Base-by-base conservation (phyloP, 2,797 vertebrate species). In the Gallinago stenura region DNA sequence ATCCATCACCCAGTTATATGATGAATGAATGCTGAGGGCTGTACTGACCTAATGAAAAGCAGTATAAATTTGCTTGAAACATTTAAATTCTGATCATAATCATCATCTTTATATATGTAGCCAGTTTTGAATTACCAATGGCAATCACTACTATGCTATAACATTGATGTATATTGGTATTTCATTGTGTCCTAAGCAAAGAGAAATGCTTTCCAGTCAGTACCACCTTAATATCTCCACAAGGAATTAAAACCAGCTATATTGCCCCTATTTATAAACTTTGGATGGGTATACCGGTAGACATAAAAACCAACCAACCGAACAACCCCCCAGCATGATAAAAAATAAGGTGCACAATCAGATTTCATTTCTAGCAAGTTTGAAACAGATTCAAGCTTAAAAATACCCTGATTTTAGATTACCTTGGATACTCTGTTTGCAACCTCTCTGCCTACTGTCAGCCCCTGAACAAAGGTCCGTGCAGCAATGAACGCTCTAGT, bases 351-450 rank as follows among this genome's bases (percentile, higher is more conserved):
- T 2, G 7, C 21, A 69, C 4, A 61, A 37, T 56, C 14, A 80
- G 33, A 75, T 86, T 81, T 85, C 25, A 75, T 3, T 50, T 35
- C 45, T 66, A 53, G 39, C 15, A 82, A 84, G 11, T 30, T 22
- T 24, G 93, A 92, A 80, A 43, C 2, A 80, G 70, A 77, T 24
- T 35, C 71, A 85, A 68, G n/a, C 18, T 85, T 78, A 77, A 88
- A 57, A 70, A 73, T 7, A 9, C 2, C 13, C 37, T 37, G 25
- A 24, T 87, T 93, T 89, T 43, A 58, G 18, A 53, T 99, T 99
- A 99, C 99, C 99, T 99, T 99, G 31, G 99, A 99, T 82, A 99
- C 99, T 96, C 99, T 98, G 97, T 99, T 99, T 33, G 99, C 99
- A 92, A 99, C 99, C 96, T 99, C 99, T 95, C 99, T 98, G 94